Percentiles rank a stretch among this genome's conserved stretches.
Conservation (phyloP, 2,888 invertebrate species). For the Candidula unifasciata region DNA sequence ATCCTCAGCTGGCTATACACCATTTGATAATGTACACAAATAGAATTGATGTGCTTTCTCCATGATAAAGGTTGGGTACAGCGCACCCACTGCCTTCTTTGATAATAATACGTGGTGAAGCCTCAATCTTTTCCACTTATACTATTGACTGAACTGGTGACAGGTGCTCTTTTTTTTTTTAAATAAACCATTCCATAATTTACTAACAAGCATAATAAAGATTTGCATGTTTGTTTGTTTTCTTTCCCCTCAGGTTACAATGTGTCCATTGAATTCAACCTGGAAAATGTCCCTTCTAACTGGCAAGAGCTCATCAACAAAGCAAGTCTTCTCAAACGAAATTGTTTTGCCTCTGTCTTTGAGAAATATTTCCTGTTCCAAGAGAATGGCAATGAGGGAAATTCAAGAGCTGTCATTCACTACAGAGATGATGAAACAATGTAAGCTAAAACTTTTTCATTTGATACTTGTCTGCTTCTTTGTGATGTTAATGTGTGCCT, state of each 20-base stretch:
- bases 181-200: too few species aligned
- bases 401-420: slow-evolving; percentile 97
- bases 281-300: slow-evolving; percentile 93
- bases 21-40: too few species aligned
- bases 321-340: slow-evolving; percentile 94
- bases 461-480: slow-evolving; percentile 7
- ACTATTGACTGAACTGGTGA: too few species aligned
- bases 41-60: too few species aligned
- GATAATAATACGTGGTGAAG: too few species aligned
- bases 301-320: slow-evolving; percentile 93
- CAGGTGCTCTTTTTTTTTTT: too few species aligned
- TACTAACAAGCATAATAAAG: too few species aligned
- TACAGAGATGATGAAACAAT: slow-evolving; percentile 99
- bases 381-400: slow-evolving; percentile 92
- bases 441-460: slow-evolving; percentile 80
- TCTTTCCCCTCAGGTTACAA: slow-evolving; percentile 86
- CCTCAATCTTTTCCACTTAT: too few species aligned
- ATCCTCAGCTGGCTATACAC: too few species aligned
- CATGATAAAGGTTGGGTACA: too few species aligned
- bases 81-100: too few species aligned
- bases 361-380: slow-evolving; percentile 99
- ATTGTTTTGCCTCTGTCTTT: slow-evolving; percentile 99
- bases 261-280: slow-evolving; percentile 93
- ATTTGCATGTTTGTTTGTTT: slow-evolving; percentile 58
- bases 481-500: slow-evolving; percentile 32